Conservation (phyloP, 2,113 vertebrate species). For the Dolichotis patagonum region DNA sequence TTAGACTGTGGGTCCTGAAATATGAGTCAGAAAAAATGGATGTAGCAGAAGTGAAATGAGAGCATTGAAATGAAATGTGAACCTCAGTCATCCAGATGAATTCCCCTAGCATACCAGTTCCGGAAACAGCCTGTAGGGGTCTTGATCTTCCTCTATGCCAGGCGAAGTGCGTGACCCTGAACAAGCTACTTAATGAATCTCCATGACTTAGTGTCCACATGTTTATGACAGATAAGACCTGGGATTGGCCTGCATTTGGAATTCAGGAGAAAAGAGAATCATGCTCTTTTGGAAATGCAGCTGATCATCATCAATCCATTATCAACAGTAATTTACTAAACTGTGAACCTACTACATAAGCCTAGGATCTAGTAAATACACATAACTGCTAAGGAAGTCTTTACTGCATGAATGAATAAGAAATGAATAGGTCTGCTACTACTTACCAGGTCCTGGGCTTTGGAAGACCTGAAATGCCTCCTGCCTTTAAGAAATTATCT, state of each 20-base stretch:
- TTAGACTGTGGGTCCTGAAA: slow-evolving; percentile 70
- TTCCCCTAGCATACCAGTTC: slow-evolving; percentile 52
- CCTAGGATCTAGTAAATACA: slow-evolving; percentile 11
- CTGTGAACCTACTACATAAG: not conserved
- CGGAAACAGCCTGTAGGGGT: slow-evolving; percentile 7
- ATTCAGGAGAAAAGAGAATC: slow-evolving; percentile 56
- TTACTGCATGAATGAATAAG: slow-evolving; percentile 4
- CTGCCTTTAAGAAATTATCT: not conserved
- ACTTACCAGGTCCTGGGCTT: not conserved
- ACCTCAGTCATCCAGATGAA: slow-evolving; percentile 67
- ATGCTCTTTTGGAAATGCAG: slow-evolving; percentile 25
- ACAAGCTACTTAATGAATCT: slow-evolving; percentile 62
- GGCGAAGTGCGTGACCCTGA: slow-evolving; percentile 39
- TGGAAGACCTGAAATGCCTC: not conserved
- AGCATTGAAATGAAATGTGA: slow-evolving; percentile 75
- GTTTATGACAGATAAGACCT: slow-evolving; percentile 45
- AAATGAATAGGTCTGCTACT: not conserved
- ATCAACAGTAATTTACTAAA: slow-evolving; percentile 52
- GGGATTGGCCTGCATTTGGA: not conserved
- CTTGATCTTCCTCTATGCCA: slow-evolving; percentile 43
- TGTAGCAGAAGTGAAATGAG: slow-evolving; percentile 54
- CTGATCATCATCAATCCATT: slow-evolving; percentile 49
- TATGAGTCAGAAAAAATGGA: slow-evolving; percentile 56
- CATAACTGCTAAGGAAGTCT: slow-evolving; percentile 33
- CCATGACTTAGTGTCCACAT: slow-evolving; percentile 22